Percentiles rank a stretch among this genome's conserved stretches.
Conservation (phyloP, 2,797 vertebrate species). For the Otolemur crassicaudatus region DNA sequence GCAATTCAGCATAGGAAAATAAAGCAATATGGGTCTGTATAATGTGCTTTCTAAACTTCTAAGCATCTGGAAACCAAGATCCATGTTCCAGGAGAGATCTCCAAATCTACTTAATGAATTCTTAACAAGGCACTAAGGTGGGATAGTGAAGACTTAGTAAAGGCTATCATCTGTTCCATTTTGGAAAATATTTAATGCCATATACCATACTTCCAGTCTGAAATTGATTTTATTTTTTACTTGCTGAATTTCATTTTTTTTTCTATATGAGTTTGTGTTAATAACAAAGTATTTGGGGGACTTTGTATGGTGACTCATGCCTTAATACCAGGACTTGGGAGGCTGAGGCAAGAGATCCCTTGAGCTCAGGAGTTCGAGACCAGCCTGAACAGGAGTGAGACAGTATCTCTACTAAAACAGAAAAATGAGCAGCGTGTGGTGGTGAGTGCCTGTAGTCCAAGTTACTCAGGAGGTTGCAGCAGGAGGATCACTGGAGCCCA, state of each 20-base stretch:
- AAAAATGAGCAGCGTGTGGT: no score
- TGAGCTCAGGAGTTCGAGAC: no score
- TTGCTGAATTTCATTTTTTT: constrained; percentile 6
- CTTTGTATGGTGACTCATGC: no score
- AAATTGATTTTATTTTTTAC: background rate
- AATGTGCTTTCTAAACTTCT: background rate
- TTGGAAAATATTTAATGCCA: background rate
- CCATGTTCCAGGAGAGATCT: background rate
- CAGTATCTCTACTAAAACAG: no score
- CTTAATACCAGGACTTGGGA: no score
- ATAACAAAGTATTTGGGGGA: background rate
- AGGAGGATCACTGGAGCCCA: no score
- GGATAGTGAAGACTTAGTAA: background rate
- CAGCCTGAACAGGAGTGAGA: no score
- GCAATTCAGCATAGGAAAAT: background rate
- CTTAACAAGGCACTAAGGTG: background rate
- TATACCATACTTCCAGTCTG: background rate
- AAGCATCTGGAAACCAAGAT: background rate
- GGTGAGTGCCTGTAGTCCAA: no score
- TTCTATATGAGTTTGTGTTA: constrained; percentile 32
- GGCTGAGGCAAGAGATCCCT: no score
- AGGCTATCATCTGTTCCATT: constrained; percentile 13
- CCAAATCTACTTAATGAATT: constrained; percentile 21
- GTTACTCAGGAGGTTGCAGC: no score
- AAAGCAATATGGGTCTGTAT: background rate